phyloP scores from a whole-genome alignment of 2,797 vertebrate species.

The Takifugu rubripes region DNA sequence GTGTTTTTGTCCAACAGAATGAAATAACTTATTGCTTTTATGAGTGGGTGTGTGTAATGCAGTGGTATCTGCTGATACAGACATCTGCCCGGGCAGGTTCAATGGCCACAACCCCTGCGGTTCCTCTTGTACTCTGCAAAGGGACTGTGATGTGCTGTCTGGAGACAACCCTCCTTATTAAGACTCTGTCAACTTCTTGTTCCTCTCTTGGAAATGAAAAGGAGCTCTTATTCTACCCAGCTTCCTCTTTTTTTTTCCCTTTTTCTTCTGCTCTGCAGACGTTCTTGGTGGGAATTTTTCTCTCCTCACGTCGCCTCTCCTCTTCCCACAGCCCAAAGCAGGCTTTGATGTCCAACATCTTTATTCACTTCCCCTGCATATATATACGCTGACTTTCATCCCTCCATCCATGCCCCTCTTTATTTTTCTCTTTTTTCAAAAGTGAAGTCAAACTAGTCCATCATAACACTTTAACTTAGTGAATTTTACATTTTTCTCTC shows the following conservation, averaged over 20 bases:
- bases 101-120: slow-evolving; percentile 48
- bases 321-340: slow-evolving; percentile 30
- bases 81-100: slow-evolving; percentile 53
- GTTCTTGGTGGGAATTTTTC: slow-evolving; percentile 24
- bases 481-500: background rate
- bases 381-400: background rate
- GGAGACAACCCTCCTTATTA: slow-evolving; percentile 45
- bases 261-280: slow-evolving; percentile 12
- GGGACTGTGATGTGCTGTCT: slow-evolving; percentile 35
- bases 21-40: slow-evolving; percentile 41
- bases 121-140: slow-evolving; percentile 52
- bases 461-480: slow-evolving; percentile 5
- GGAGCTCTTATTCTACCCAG: slow-evolving; percentile 4
- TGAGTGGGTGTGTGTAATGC: slow-evolving; percentile 44
- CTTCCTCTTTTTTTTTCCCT: background rate
- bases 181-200: slow-evolving; percentile 35
- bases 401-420: background rate
- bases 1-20: slow-evolving; percentile 13
- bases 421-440: background rate
- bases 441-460: slow-evolving; percentile 14
- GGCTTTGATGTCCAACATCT: slow-evolving; percentile 54
- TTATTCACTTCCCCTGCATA: slow-evolving; percentile 19
- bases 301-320: slow-evolving; percentile 4
- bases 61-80: slow-evolving; percentile 41
- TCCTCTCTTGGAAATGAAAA: slow-evolving; percentile 34